Percentiles rank a stretch among this genome's conserved stretches.
phyloP scores from a whole-genome alignment of 1,140 invertebrate species.

The Sitodiplosis mosellana region DNA sequence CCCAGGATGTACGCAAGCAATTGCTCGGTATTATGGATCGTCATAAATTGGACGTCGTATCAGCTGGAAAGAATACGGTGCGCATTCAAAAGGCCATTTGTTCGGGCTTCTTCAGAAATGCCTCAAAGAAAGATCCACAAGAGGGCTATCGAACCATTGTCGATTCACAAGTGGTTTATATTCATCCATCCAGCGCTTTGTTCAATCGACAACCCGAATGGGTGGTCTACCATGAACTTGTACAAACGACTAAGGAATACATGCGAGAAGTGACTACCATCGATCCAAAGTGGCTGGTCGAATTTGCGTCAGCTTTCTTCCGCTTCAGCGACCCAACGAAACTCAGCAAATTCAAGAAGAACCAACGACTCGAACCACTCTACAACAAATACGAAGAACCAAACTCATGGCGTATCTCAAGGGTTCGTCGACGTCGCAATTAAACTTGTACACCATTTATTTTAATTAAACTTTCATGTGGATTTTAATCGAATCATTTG shows the following conservation, averaged over 20 bases:
- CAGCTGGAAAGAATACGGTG: conserved; percentile 88
- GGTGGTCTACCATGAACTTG: conserved; percentile 97
- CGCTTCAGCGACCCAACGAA: conserved; percentile 99
- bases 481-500: no score
- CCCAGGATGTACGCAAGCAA: conserved; percentile 97
- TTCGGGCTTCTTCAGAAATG: conserved; percentile 97
- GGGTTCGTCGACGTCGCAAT: conserved; percentile 76
- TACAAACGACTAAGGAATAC: conserved; percentile 98
- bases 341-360: conserved; percentile 97
- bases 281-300: conserved; percentile 98
- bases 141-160: conserved; percentile 96
- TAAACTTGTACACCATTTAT: conserved; percentile 35
- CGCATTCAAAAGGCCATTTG: conserved; percentile 96
- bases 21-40: conserved; percentile 95
- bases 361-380: conserved; percentile 91
- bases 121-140: conserved; percentile 97
- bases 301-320: conserved; percentile 98
- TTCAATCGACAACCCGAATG: conserved; percentile 98
- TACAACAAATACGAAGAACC: conserved; percentile 99
- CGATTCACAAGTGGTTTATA: conserved; percentile 96
- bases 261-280: conserved; percentile 98
- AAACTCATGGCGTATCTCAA: conserved; percentile 96
- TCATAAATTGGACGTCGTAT: conserved; percentile 94
- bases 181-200: conserved; percentile 93
- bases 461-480: no score